Evolutionary conservation across 1,140 invertebrate species (phyloP), one percentile per base, ranked within the genome.

Genomic region (Whitmania pigra): DNA sequence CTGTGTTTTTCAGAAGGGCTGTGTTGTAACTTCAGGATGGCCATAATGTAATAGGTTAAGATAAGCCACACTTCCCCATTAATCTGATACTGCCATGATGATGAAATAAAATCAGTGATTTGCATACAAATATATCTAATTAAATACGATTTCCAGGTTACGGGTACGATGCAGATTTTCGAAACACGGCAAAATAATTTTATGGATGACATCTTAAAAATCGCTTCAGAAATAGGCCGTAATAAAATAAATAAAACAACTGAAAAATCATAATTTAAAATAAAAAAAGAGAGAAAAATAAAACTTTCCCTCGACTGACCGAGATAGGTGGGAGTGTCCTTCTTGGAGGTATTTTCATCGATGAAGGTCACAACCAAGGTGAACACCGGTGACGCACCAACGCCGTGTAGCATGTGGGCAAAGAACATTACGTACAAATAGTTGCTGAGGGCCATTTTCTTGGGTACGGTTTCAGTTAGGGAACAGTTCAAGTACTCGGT

Each of bases 401-500:
- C 92, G 17, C 93, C 93, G 63, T 94, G 86, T 70, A 96, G 84
- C 71, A 95, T 83, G 81, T 95, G 93, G 71, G 90, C 92, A 53
- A 81, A 94, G 94, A 63, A 7, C 73, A 94, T 78, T 74, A 82
- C 75, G 71, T 77, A 80, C 72, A 83, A 82, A 76, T 82, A 85
- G 55, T 79, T 77, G 9, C 79, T 79, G 13, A 84, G 75, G 36
- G 76, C 63, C 60, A 29, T 53, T 25, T 63, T 22, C 22, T 63
- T 7, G 11, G 57, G 1, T 13, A 1, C 11, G 9, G 1, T n/a
- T 27, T 68, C 75, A 2, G 43, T n/a, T 1, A 49, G 40, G 15
- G 73, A 75, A 15, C 55, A 54, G 63, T 20, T 53, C 60, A 22
- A 53, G 9, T 25, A 0, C 60, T 15, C 53, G 27, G n/a, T 36